Percentiles rank a stretch among this genome's conserved stretches.
These are phyloP conservation scores for Lepidurus apus DNA, from an alignment of 1,140 invertebrate species.

Conservation along the genomic window DNA sequence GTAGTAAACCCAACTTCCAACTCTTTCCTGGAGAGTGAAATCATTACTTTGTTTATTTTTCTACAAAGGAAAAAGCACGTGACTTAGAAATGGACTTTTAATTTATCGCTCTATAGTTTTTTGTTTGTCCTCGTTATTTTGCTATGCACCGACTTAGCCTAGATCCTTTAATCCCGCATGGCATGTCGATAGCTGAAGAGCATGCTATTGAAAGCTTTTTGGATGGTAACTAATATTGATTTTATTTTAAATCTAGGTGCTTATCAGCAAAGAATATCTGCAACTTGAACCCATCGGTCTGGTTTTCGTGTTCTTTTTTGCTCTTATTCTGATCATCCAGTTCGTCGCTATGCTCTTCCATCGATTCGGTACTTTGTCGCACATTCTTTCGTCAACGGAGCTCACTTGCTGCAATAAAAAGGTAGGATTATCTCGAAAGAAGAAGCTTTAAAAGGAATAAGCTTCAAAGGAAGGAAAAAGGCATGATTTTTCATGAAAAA, in stretches of 20 bases:
- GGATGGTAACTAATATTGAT: background rate
- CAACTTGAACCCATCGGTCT: conserved; percentile 86
- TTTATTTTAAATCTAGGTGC: conserved; percentile 28
- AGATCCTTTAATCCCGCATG: background rate
- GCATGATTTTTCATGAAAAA: too few relatives aligned
- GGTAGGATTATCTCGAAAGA: conserved; percentile 46
- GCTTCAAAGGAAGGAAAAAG: too few relatives aligned
- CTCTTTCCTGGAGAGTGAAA: too few relatives aligned
- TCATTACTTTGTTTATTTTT: too few relatives aligned
- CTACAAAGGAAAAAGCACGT: background rate
- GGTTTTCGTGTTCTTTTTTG: conserved; percentile 97
- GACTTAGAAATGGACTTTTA: background rate
- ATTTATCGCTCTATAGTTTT: background rate
- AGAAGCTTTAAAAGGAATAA: too few relatives aligned
- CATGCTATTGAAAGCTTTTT: background rate
- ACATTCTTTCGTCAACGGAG: conserved; percentile 93
- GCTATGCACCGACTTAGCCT: background rate
- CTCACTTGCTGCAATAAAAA: conserved; percentile 79
- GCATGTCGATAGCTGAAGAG: background rate
- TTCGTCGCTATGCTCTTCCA: conserved; percentile 98
- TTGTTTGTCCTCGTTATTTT: background rate
- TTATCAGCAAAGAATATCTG: conserved; percentile 40
- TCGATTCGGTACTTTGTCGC: conserved; percentile 94
- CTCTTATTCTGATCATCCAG: conserved; percentile 90
- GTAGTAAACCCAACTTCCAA: too few relatives aligned